These are phyloP conservation scores for Pyrocoelia pectoralis DNA, from an alignment of 2,888 invertebrate genomes.

Conservation along the genomic window DNA sequence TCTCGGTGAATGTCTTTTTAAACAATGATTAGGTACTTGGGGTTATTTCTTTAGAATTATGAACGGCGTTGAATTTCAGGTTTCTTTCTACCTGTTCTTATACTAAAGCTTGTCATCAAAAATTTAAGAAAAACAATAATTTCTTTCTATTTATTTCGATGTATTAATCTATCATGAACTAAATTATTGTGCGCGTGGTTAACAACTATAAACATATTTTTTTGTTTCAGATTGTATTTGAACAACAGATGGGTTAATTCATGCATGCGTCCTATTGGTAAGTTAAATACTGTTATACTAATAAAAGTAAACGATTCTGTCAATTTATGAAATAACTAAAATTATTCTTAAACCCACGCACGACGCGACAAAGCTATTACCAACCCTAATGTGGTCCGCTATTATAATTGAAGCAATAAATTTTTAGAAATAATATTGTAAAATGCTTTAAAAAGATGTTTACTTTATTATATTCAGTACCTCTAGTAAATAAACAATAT, in stretches of 20 bases:
- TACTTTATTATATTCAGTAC: conserved; percentile 1
- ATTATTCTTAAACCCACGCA: conserved; percentile 1
- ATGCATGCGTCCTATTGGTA: neutral
- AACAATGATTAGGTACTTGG: neutral
- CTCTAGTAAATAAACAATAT: neutral
- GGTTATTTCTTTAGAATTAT: neutral
- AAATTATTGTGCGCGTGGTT: too few relatives aligned
- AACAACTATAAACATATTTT: neutral
- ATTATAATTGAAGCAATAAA: conserved; percentile 6
- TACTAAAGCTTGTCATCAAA: too few relatives aligned
- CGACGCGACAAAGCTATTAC: neutral
- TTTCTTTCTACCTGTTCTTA: neutral
- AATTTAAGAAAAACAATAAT: too few relatives aligned
- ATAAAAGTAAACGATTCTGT: neutral
- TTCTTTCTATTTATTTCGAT: too few relatives aligned
- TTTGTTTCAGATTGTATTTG: neutral
- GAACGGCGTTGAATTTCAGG: neutral
- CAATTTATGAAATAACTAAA: neutral
- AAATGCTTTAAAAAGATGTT: conserved; percentile 8
- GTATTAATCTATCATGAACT: too few relatives aligned
- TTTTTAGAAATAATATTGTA: neutral
- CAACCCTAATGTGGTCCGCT: neutral
- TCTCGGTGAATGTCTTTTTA: too few relatives aligned
- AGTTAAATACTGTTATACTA: neutral
- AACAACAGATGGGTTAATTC: neutral